Evolutionary conservation across 2,797 vertebrate species (phyloP).

Genomic region (Phoeniculus purpureus): DNA sequence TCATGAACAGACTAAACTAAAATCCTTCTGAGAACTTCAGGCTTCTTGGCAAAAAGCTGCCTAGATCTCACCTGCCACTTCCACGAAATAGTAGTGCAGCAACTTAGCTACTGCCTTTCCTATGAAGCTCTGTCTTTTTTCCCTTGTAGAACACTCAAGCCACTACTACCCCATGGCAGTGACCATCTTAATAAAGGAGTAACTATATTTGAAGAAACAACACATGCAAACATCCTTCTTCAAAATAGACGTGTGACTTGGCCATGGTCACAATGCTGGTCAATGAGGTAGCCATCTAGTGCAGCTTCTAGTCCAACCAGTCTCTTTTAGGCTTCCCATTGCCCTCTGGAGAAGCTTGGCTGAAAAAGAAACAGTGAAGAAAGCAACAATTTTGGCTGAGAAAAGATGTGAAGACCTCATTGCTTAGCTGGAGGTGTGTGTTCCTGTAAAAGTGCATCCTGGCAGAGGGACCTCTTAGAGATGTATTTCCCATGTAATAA

Average conservation of each 20-base stretch:
- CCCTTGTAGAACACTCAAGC: not conserved
- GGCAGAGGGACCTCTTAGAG: not conserved
- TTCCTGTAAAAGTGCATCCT: not conserved
- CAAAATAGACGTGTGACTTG: not conserved
- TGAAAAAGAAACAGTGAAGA: not conserved
- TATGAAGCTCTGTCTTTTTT: not conserved
- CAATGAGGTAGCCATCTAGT: not conserved
- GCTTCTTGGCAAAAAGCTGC: not conserved
- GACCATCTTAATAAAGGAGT: not conserved
- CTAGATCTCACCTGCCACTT: not conserved
- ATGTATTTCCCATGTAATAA: not conserved
- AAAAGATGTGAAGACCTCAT: not conserved
- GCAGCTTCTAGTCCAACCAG: not conserved
- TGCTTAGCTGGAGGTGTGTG: not conserved
- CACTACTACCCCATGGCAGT: not conserved
- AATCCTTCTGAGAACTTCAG: not conserved
- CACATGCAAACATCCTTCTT: not conserved
- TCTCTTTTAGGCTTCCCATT: not conserved
- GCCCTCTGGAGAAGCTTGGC: not conserved
- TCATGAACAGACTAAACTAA: not conserved
- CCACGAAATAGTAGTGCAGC: not conserved
- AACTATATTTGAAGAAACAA: not conserved
- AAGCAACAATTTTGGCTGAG: not conserved
- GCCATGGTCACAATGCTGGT: not conserved
- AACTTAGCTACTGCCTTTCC: not conserved